phyloP scores from a whole-genome alignment of 1,140 invertebrate species.

The Telenomus remus region DNA sequence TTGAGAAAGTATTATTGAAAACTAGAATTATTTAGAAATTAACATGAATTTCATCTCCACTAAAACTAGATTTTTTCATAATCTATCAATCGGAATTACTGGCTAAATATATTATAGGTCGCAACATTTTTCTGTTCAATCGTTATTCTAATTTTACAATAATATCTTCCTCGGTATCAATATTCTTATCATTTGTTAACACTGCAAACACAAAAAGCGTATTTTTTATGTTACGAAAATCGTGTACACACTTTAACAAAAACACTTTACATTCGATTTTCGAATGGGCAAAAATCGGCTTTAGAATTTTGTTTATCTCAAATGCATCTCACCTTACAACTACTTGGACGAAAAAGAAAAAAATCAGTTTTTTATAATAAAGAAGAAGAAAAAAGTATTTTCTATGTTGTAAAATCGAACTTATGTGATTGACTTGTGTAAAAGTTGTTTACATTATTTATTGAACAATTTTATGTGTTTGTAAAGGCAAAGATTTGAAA shows the following conservation, averaged over 20 bases:
- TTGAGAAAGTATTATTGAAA: conserved; percentile 15
- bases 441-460: background rate
- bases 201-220: conserved; percentile 17
- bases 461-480: conserved; percentile 1
- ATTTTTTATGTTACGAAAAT: conserved; percentile 4
- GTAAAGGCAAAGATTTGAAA: conserved; percentile 3
- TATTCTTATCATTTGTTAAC: conserved; percentile 2
- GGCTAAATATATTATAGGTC: no score
- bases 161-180: no score
- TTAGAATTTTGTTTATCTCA: no score
- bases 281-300: no score
- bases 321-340: no score
- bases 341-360: no score
- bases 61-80: no score
- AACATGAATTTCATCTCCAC: background rate
- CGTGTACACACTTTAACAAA: conserved; percentile 1
- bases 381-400: background rate
- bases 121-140: no score
- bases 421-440: conserved; percentile 25
- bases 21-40: conserved; percentile 8
- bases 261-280: conserved; percentile 3
- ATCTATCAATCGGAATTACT: no score
- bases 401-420: conserved; percentile 15
- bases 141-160: no score
- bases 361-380: background rate